Conservation (phyloP, 2,888 invertebrate genomes). For the Eurytoma californica region DNA sequence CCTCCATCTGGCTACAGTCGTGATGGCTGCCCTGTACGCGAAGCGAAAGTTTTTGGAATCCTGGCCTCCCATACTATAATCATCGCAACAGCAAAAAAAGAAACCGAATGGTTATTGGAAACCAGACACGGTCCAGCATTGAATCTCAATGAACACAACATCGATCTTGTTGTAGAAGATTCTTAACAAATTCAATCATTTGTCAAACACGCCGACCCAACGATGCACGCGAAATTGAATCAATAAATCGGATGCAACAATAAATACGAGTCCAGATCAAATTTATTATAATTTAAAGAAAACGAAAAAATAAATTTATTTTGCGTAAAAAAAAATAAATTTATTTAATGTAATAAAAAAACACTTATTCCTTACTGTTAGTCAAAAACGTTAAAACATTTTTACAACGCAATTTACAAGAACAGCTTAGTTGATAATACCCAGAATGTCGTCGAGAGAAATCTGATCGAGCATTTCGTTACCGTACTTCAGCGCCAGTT, state of each 20-base stretch:
- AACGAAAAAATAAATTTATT: conserved; percentile 19
- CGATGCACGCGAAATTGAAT: neutral
- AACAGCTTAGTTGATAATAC: conserved; percentile 48
- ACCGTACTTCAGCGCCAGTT: neutral
- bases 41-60: neutral
- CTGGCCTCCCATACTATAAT: conserved; percentile 41
- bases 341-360: neutral
- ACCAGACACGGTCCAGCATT: neutral
- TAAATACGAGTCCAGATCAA: conserved; percentile 7
- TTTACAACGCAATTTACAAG: neutral
- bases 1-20: conserved; percentile 16
- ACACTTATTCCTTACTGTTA: neutral
- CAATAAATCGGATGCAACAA: conserved; percentile 10
- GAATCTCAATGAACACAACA: neutral
- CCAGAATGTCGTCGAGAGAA: conserved; percentile 54
- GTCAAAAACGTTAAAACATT: neutral
- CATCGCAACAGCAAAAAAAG: neutral
- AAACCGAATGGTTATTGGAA: neutral
- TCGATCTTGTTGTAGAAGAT: neutral
- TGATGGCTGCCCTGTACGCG: conserved; percentile 17
- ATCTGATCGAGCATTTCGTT: conserved; percentile 56
- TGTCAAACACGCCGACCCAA: neutral
- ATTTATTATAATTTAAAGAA: conserved; percentile 21
- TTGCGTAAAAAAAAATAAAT: neutral
- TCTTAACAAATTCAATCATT: neutral